These are phyloP conservation scores for Melinaea marsaeus DNA, from an alignment of 2,888 invertebrate species.

Conservation along the genomic window DNA sequence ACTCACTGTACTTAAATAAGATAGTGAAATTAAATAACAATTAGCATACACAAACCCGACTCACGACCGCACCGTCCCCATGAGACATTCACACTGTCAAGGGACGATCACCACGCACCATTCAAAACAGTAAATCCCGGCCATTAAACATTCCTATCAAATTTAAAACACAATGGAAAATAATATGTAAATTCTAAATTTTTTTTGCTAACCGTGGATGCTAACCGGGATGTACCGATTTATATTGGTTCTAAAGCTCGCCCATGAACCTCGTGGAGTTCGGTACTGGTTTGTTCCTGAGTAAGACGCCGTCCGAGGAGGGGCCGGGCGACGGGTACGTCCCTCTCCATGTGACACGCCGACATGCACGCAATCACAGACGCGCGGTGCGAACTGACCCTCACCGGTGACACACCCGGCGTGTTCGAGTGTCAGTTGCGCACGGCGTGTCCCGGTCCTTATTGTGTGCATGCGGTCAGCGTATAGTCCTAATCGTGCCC, in stretches of 20 bases:
- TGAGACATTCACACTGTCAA: neutral
- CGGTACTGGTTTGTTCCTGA: slow-evolving; percentile 94
- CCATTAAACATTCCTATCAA: slow-evolving; percentile 11
- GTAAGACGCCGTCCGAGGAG: slow-evolving; percentile 95
- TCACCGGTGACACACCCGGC: too few relatives aligned
- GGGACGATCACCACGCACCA: neutral
- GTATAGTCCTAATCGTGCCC: slow-evolving; percentile 46
- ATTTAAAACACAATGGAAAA: slow-evolving; percentile 31
- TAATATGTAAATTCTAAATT: slow-evolving; percentile 61
- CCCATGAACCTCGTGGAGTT: slow-evolving; percentile 97
- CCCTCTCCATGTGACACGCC: slow-evolving; percentile 65
- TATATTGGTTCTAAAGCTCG: slow-evolving; percentile 80
- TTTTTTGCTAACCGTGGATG: slow-evolving; percentile 75
- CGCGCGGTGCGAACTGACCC: neutral
- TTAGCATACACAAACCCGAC: neutral
- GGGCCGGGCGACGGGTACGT: slow-evolving; percentile 84
- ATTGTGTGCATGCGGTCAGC: slow-evolving; percentile 38
- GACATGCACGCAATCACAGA: slow-evolving; percentile 28
- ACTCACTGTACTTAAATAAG: neutral
- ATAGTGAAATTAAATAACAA: neutral
- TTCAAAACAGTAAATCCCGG: slow-evolving; percentile 12
- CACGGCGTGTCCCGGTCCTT: too few relatives aligned
- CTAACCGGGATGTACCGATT: slow-evolving; percentile 56
- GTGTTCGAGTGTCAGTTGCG: too few relatives aligned
- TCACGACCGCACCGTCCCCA: slow-evolving; percentile 1